Base-by-base conservation (phyloP, 1,140 invertebrate species). In the Lineus longissimus region DNA sequence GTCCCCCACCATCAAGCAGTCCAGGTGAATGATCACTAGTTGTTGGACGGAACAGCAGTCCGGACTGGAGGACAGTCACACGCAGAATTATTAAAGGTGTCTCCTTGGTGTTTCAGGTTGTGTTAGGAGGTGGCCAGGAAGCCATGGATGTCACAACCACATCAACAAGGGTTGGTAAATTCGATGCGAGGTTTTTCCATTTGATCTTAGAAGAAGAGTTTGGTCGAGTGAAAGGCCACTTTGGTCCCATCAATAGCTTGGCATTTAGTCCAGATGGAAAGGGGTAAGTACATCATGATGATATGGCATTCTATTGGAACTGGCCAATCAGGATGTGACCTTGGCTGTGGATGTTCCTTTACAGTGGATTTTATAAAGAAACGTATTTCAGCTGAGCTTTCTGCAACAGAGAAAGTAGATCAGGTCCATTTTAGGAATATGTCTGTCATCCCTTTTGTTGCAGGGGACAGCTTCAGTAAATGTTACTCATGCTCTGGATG, bases 151-250 rank as follows among this genome's bases (percentile, higher is more conserved):
- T 99, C 58, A 99, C 97, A 36, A 98, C 94, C 6, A 98, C 96
- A 0, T 95, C 94, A 0, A 89, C 95, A 0, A 87, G 92, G 70
- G 88, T 93, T 62, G 97, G 97, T 27, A 98, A 99, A 85, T 99
- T 99, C 77, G 97, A 99, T 81, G 94, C 97, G 2, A 86, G 95
- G 54, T 97, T 99, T 82, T 99, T 93, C 86, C 96, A 99, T 83
- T 81, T 98, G 51, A 90, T 99, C n/a, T 99, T 97, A 80, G 97
- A 99, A 84, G 96, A 99, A 83, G 97, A 99, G 83, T 99, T 99
- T 83, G 97, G 90, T 0, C 84, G 95, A 60, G 89, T 99, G 0
- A 99, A 99, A 81, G 97, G 96, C 56, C 97, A 99, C 85, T 99
- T 99, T 78, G 97, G 97, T 72, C 97, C 97, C 0, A 99, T 99